Evolutionary conservation across 2,888 invertebrate genomes (phyloP), one percentile per base, ranked within the genome.

Genomic region (Agrochola macilenta): DNA sequence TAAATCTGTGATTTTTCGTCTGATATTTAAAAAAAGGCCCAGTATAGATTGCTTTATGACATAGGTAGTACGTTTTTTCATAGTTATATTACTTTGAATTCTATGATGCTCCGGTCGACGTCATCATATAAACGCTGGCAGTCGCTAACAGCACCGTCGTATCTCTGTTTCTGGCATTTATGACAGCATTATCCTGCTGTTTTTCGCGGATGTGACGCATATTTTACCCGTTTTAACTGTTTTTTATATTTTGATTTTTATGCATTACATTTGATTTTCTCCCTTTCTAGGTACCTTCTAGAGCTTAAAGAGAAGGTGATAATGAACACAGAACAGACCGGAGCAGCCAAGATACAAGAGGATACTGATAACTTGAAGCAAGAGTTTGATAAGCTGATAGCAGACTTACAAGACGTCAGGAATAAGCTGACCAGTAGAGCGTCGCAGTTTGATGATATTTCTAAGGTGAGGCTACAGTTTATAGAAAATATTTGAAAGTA

Each of bases 261-360:
- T 17, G 49, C 23, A 3, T 54, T 54, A 20, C n/a, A 57, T 12
- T 57, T n/a, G 0, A 12, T 58, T 58, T 30, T 8, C 17, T 17
- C 39, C 35, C 17, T 3, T 26, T 52, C 9, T 12, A 94, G 91
- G 58, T 91, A 90, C 30, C 98, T 99, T 70, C 95, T 99, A 54
- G 99, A 99, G 90, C 96, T 99, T 3, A 99, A 99, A 91, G 99
- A 99, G 93, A 98, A 98, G 91, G 99, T 99, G 0, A 98, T 99
- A 14, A 98, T 99, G 97, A 99, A 99, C 91, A 99, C 99, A 0
- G 99, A 99, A 94, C 98, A 98, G 86, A 97, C 97, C 72, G 99
- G 99, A 0, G 98, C 98, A 0, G 98, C 98, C 0, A 98, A 98
- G 93, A 99, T 99, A 78, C 98, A 99, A 91, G 99, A 99, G 92